Percentiles rank a stretch among this genome's conserved stretches.
phyloP scores from a whole-genome alignment of 2,797 vertebrate genomes.

The Rhinoraja longicauda region DNA sequence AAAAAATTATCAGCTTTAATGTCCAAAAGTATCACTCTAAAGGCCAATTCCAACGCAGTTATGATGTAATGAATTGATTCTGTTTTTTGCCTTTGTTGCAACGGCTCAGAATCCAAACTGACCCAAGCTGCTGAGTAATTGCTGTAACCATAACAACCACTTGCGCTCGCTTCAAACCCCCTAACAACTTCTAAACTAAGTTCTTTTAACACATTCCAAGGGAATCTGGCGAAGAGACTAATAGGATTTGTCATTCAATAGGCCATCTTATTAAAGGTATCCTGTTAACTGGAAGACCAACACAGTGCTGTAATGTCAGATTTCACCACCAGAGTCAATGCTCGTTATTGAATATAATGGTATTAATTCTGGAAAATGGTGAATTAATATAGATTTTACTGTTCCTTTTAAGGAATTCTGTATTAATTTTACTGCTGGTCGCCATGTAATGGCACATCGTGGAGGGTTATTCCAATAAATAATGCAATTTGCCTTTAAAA shows the following conservation, averaged over 20 bases:
- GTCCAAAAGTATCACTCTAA: neutral
- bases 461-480: neutral
- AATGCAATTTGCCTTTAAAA: neutral
- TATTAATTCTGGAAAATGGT: neutral
- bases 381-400: neutral
- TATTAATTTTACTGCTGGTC: neutral
- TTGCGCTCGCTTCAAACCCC: neutral
- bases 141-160: conserved; percentile 14
- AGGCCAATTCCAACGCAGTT: neutral
- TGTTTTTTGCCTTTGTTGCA: neutral
- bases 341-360: neutral
- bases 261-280: neutral
- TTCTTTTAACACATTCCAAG: neutral
- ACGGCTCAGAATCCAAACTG: neutral
- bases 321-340: neutral
- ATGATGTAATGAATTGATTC: conserved; percentile 1
- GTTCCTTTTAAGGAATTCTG: neutral
- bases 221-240: neutral
- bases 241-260: neutral
- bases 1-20: neutral
- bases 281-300: neutral
- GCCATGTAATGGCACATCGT: too few relatives aligned
- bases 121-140: neutral
- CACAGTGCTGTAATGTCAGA: neutral
- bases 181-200: neutral